Evolutionary conservation across 2,797 vertebrate genomes (phyloP).

Genomic region (Macroramphosus scolopax): DNA sequence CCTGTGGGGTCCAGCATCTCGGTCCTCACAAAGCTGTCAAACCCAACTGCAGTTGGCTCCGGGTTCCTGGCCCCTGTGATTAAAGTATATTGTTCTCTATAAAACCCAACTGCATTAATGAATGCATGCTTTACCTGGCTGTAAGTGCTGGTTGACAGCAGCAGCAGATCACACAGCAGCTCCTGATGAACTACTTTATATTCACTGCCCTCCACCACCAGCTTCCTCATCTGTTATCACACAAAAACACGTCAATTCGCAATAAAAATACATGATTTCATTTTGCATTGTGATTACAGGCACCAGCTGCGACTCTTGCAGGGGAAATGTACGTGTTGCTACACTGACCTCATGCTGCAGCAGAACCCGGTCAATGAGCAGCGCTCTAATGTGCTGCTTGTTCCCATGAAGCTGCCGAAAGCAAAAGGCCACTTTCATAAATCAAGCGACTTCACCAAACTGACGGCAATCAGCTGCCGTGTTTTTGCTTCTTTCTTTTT

Average conservation of each 20-base stretch:
- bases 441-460: slow-evolving; percentile 25
- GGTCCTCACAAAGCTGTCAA: too few species aligned
- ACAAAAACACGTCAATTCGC: background rate
- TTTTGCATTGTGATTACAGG: too few species aligned
- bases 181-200: slow-evolving; percentile 92
- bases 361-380: slow-evolving; percentile 93
- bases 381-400: slow-evolving; percentile 92
- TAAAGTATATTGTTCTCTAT: too few species aligned
- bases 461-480: slow-evolving; percentile 31
- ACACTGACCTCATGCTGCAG: slow-evolving; percentile 91
- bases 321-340: too few species aligned
- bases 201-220: slow-evolving; percentile 91
- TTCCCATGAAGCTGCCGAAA: slow-evolving; percentile 89
- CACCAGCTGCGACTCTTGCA: too few species aligned
- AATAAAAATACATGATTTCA: too few species aligned
- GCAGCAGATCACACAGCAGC: slow-evolving; percentile 90
- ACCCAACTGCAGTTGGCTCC: too few species aligned
- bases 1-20: too few species aligned
- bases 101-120: too few species aligned
- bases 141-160: slow-evolving; percentile 94
- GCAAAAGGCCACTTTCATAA: slow-evolving; percentile 12
- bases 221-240: slow-evolving; percentile 84
- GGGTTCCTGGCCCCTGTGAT: too few species aligned
- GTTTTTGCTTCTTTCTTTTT: slow-evolving; percentile 1
- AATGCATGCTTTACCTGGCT: slow-evolving; percentile 82